phyloP scores from a whole-genome alignment of 1,140 invertebrate genomes.

The Cotesia chilonis region DNA sequence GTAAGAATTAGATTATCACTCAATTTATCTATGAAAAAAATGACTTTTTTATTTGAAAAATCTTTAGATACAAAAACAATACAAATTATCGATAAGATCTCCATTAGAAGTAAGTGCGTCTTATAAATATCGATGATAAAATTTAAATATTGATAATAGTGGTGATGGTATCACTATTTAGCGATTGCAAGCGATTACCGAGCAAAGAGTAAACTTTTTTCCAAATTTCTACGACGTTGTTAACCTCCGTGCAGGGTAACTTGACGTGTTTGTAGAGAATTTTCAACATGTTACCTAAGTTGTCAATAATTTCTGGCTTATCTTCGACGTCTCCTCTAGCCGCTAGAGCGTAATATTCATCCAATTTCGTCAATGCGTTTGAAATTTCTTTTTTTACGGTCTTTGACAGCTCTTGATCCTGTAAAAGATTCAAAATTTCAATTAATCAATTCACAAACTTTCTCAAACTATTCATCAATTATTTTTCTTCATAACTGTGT shows the following conservation, averaged over 20 bases:
- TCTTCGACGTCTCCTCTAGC: slow-evolving; percentile 39
- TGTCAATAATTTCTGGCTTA: slow-evolving; percentile 34
- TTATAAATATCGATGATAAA: too few relatives aligned
- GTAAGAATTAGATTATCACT: too few relatives aligned
- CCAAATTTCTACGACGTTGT: slow-evolving; percentile 36
- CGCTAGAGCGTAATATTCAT: slow-evolving; percentile 37
- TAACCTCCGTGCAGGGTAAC: slow-evolving; percentile 35
- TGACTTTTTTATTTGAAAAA: too few relatives aligned
- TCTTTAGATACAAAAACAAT: too few relatives aligned
- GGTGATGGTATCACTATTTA: not conserved
- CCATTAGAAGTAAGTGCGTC: too few relatives aligned
- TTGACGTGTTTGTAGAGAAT: slow-evolving; percentile 41
- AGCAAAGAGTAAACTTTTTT: slow-evolving; percentile 33
- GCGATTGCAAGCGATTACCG: slow-evolving; percentile 30
- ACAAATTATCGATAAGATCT: too few relatives aligned
- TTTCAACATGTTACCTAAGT: slow-evolving; percentile 51
- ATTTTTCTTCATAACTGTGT: too few relatives aligned
- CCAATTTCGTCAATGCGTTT: slow-evolving; percentile 39
- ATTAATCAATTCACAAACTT: too few relatives aligned
- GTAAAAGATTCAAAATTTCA: slow-evolving; percentile 5
- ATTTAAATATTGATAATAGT: not conserved
- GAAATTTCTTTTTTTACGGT: slow-evolving; percentile 29
- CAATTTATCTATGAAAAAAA: too few relatives aligned
- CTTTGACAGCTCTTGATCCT: slow-evolving; percentile 23
- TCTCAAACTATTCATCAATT: too few relatives aligned